Conservation (phyloP, 2,113 vertebrate genomes). For the Cacatua alba region DNA sequence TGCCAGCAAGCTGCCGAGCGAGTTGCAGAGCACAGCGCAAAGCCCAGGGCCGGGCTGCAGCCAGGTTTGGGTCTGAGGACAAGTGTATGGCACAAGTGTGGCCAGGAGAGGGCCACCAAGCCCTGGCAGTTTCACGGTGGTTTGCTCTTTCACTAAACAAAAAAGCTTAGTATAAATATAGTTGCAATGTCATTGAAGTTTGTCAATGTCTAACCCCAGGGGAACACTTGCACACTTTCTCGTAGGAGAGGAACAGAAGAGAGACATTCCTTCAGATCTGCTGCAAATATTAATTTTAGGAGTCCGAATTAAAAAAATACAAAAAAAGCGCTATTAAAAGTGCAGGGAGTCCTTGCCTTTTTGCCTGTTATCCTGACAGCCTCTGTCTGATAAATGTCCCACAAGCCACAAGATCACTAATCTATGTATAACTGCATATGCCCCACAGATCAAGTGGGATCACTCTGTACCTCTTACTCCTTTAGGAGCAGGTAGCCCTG, state of each 20-base stretch:
- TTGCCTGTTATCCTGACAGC: not conserved
- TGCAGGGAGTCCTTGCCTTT: not conserved
- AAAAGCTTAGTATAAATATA: not conserved
- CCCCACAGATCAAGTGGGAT: not conserved
- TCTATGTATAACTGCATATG: not conserved
- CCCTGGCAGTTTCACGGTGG: not conserved
- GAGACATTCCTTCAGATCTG: not conserved
- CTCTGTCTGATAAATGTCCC: not conserved
- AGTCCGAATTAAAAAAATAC: not conserved
- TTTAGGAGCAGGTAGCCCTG: not conserved
- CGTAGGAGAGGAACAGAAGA: not conserved
- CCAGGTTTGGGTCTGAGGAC: not conserved
- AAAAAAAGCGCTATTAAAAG: not conserved
- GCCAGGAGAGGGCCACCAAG: slow-evolving; percentile 65
- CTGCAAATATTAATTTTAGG: not conserved
- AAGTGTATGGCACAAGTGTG: not conserved
- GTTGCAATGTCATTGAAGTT: not conserved
- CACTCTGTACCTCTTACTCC: fast-evolving
- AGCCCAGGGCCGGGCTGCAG: not conserved
- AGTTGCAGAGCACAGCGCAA: fast-evolving
- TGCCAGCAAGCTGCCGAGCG: not conserved
- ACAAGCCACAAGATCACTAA: not conserved
- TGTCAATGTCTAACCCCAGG: not conserved
- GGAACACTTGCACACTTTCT: fast-evolving
- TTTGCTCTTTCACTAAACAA: not conserved